Evolutionary conservation across 2,797 vertebrate genomes (phyloP), one percentile per base, ranked within the genome.

Genomic region (Hoplostethus atlanticus): DNA sequence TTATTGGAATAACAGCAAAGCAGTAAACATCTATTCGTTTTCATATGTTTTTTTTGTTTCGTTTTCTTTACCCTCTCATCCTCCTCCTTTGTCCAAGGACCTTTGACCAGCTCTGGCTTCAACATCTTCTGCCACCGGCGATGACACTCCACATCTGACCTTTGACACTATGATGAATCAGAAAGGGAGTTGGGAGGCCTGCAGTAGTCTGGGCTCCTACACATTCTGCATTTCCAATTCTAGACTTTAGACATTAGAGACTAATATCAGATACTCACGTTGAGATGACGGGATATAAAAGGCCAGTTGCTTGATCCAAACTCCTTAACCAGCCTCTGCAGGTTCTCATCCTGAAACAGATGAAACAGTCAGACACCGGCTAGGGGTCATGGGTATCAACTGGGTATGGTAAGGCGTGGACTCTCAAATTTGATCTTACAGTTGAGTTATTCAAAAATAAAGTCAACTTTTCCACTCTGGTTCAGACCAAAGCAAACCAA

Each of bases 11-110:
- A 21, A 21, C 21, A 21, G 21, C 21, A 21, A 1, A 21, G 21
- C 21, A 21, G 21, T 21, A 21, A 21, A 21, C 21, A 21, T 21
- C 21, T 21, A 21, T 21, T 10, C 10, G 10, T 40, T 6, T 40
- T 3, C 38, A 21, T 21, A 21, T 21, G 21, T 21, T 21, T 1
- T 6, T 34, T 34, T 6, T 5, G 34, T 34, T 34, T 5, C 4
- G 4, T n/a, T 6, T 17, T 47, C 31, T 86, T 93, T 93, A 98
- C 98, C 95, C 93, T 93, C 81, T 96, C 94, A 81, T 99, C 98
- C 88, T 99, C 98, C 86, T 98, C 96, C 90, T 96, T 96, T 63
- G 97, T 98, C 98, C 97, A 99, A 0, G 96, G 97, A 42, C 98
- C 98, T 94, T 98, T 99, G 84, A 97, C 96, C 87, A 98, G 95